A percentile compares a stretch with the other conserved stretches of the same genome.
Evolutionary conservation across 2,888 invertebrate species (phyloP).

Genomic region (Dryomyza anilis): DNA sequence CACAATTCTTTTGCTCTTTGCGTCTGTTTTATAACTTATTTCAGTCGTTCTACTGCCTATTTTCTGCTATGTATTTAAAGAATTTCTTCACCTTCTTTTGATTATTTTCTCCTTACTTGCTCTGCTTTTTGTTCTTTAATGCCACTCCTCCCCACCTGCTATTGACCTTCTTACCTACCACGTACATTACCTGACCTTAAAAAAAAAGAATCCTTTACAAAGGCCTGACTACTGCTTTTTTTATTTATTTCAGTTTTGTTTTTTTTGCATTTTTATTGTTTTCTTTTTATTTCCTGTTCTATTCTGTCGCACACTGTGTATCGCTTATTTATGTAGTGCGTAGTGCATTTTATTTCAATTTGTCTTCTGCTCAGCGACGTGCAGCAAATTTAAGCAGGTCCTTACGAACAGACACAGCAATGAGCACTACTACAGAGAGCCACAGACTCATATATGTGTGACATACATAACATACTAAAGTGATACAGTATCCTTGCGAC

Average conservation of each 20-base stretch:
- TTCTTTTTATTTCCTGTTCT: too few species aligned
- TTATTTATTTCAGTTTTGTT: background rate
- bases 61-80: too few species aligned
- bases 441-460: background rate
- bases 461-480: too few species aligned
- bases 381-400: background rate
- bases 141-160: background rate
- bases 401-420: background rate
- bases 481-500: too few species aligned
- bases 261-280: conserved; percentile 3
- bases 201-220: conserved; percentile 20
- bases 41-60: too few species aligned
- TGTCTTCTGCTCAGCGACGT: conserved; percentile 5
- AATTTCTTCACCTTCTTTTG: background rate
- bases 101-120: background rate
- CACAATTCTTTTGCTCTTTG: background rate
- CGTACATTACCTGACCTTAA: conserved; percentile 18
- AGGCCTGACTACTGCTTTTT: background rate
- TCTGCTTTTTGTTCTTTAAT: background rate
- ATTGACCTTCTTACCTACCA: conserved; percentile 14
- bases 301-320: too few species aligned
- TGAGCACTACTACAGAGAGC: background rate
- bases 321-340: too few species aligned
- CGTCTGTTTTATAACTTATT: too few species aligned
- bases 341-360: conserved; percentile 18